Evolutionary conservation across 23 tunicate species (phyloP).

Genomic region (Botrylloides violaceus): DNA sequence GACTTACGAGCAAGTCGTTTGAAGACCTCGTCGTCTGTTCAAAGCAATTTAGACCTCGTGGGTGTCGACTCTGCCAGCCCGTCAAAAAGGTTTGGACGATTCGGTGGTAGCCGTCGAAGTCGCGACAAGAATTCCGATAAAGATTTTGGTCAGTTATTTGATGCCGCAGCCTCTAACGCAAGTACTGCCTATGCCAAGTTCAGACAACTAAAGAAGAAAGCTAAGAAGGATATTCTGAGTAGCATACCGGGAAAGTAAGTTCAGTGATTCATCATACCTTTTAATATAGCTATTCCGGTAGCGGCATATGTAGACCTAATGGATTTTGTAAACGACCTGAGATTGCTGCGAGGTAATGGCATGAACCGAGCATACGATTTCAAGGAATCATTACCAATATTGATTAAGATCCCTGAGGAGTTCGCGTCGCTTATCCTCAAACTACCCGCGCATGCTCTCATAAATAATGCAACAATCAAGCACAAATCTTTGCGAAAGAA

Average conservation of each 20-base stretch:
- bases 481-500: too few relatives aligned
- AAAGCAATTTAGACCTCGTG: neutral
- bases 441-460: too few relatives aligned
- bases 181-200: conserved; percentile 21
- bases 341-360: too few relatives aligned
- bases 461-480: too few relatives aligned
- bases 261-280: too few relatives aligned
- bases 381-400: too few relatives aligned
- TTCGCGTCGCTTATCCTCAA: too few relatives aligned
- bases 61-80: neutral
- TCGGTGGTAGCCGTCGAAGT: neutral
- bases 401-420: too few relatives aligned
- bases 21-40: neutral
- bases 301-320: too few relatives aligned
- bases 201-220: conserved; percentile 7
- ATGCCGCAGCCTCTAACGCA: conserved; percentile 15
- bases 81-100: neutral
- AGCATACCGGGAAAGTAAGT: conserved; percentile 11
- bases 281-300: too few relatives aligned
- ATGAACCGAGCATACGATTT: too few relatives aligned
- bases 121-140: conserved; percentile 4
- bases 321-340: too few relatives aligned
- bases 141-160: conserved; percentile 16
- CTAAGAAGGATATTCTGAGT: conserved; percentile 3
- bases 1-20: neutral